Evolutionary conservation across 2,113 vertebrate genomes (phyloP).

Genomic region (Misgurnus mizolepis): DNA sequence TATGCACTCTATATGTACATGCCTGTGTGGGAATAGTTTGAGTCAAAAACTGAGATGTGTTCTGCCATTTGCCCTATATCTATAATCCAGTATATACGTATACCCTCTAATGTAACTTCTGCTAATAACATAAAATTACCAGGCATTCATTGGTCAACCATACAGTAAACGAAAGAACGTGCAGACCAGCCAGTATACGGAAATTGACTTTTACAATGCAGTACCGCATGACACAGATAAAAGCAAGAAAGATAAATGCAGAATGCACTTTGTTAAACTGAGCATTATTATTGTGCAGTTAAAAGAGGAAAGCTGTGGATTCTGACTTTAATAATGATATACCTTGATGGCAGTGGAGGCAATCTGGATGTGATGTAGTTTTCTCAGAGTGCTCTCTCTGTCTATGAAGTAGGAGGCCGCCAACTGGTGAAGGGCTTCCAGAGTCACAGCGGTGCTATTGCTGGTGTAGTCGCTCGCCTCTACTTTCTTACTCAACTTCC

Average conservation of each 20-base stretch:
- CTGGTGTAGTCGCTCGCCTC: slow-evolving; percentile 80
- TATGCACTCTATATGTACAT: too few relatives aligned
- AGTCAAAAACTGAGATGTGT: too few relatives aligned
- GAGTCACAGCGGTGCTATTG: slow-evolving; percentile 80
- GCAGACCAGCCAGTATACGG: neutral
- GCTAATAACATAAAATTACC: neutral
- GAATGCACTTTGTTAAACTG: neutral
- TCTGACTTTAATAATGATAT: slow-evolving; percentile 52
- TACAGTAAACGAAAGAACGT: neutral
- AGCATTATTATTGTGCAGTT: slow-evolving; percentile 23
- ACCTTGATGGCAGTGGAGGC: slow-evolving; percentile 82
- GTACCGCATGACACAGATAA: neutral
- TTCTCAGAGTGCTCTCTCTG: slow-evolving; percentile 80
- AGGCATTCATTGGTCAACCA: neutral
- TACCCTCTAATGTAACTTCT: too few relatives aligned
- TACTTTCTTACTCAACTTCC: slow-evolving; percentile 88
- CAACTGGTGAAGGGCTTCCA: slow-evolving; percentile 82
- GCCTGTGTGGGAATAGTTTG: too few relatives aligned
- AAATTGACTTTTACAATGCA: neutral
- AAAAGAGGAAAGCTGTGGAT: neutral
- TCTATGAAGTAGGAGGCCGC: slow-evolving; percentile 83
- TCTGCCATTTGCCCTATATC: too few relatives aligned
- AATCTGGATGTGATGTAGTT: slow-evolving; percentile 82
- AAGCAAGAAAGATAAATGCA: neutral
- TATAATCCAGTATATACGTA: too few relatives aligned